Evolutionary conservation across 2,113 vertebrate species (phyloP).

Genomic region (Charina bottae): DNA sequence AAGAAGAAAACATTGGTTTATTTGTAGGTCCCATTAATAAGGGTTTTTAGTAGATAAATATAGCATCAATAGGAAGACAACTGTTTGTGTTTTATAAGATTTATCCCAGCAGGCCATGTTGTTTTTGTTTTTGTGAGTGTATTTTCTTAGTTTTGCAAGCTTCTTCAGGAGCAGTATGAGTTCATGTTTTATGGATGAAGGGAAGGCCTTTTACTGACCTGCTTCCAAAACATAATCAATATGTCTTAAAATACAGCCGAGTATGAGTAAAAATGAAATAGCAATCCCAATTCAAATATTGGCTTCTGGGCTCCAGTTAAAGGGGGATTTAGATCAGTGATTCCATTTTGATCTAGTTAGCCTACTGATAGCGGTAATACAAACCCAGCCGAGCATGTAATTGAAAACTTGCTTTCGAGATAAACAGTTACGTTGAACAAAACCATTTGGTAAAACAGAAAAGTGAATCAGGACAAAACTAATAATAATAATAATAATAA

Average conservation of each 20-base stretch:
- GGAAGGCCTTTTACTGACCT: constrained; percentile 11
- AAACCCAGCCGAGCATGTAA: constrained; percentile 79
- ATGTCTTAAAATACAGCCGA: constrained; percentile 44
- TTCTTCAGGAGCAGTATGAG: constrained; percentile 21
- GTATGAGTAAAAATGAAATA: constrained; percentile 36
- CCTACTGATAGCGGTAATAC: constrained; percentile 75
- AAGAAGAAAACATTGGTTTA: background rate
- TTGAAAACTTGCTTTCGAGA: constrained; percentile 78
- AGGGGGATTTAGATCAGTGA: constrained; percentile 73
- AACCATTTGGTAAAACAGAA: constrained; percentile 67
- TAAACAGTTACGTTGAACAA: constrained; percentile 53
- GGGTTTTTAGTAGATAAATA: background rate
- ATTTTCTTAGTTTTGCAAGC: constrained; percentile 15
- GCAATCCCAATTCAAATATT: constrained; percentile 52
- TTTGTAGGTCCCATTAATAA: background rate
- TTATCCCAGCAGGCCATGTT: background rate
- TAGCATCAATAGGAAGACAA: background rate
- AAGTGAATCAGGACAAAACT: constrained; percentile 51
- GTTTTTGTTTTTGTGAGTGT: background rate
- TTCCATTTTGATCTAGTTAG: constrained; percentile 83
- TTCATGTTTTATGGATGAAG: constrained; percentile 37
- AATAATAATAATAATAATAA: background rate
- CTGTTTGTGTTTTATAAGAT: background rate
- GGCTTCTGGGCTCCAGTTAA: constrained; percentile 64
- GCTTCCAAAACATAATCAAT: background rate